Percentiles rank a stretch among this genome's conserved stretches.
These are phyloP conservation scores for Micronycteris hirsuta DNA, from an alignment of 2,113 vertebrate genomes.

Conservation along the genomic window DNA sequence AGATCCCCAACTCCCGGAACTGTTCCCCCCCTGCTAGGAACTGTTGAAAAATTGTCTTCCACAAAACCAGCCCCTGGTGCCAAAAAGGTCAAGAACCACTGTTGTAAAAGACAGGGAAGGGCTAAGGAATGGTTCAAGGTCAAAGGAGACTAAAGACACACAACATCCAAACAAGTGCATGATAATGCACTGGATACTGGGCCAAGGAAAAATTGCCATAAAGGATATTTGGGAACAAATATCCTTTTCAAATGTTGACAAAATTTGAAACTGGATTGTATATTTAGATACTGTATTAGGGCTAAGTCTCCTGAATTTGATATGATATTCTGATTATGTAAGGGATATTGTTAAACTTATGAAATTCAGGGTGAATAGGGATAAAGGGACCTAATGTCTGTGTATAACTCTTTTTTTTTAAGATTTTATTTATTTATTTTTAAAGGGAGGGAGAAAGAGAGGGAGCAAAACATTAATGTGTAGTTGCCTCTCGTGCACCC, in stretches of 20 bases:
- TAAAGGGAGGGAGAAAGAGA: too few relatives aligned
- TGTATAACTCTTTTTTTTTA: background rate
- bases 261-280: background rate
- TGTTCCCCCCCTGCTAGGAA: too few relatives aligned
- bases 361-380: background rate
- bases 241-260: background rate
- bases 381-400: background rate
- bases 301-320: background rate
- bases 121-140: background rate
- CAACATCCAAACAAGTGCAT: background rate
- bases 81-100: background rate
- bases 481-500: too few relatives aligned
- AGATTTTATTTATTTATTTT: too few relatives aligned
- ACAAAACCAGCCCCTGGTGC: too few relatives aligned
- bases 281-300: background rate
- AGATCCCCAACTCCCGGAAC: too few relatives aligned
- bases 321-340: background rate
- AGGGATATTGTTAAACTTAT: background rate
- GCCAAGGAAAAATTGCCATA: background rate
- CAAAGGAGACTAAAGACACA: background rate
- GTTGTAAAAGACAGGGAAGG: background rate
- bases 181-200: background rate
- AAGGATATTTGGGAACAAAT: background rate
- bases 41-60: too few relatives aligned
- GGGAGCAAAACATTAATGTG: too few relatives aligned